Evolutionary conservation across 2,888 invertebrate species (phyloP), one percentile per base, ranked within the genome.

Genomic region (Oconnorella tubifera): DNA sequence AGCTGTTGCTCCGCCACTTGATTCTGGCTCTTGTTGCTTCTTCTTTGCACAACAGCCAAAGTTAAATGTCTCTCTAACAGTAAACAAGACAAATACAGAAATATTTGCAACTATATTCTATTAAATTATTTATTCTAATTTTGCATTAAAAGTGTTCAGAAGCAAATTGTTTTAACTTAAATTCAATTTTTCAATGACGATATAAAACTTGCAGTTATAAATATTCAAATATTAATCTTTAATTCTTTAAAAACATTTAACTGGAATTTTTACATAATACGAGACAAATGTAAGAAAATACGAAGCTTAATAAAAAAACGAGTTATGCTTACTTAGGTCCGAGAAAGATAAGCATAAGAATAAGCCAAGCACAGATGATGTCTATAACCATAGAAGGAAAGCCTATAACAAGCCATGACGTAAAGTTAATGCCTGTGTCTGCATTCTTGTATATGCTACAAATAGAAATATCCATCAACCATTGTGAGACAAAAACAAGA

Each of bases 381-480:
- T 63, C 63, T 29, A 66, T 60, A 56, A 66, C 31, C 66, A 66
- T 66, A 14, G 59, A 25, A 10, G 66, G 66, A 48, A 66, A 66
- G 28, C 63, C 66, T 31, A 66, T 60, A 33, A 66, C 63, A 23
- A 66, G 50, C 66, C 66, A 66, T 2, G 66, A 62, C 3, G 66
- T 66, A 56, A 66, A 66, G 59, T 66, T 66, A 29, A 66, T 66
- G 1, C 60, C 60, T 1, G 60, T 60, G 32, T 60, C 60, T 33
- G 58, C 32, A n/a, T n/a, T n/a, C 19, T 58, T 60, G 55, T 69
- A 70, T 31, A 70, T 31, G n/a, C 70, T 70, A 63, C n/a, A 70
- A 62, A 31, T 32, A 33, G 1, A 56, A 19, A n/a, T 55, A 55
- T 14, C 56, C 62, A 23, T 62, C 32, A 33, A 31, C 62, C 40